phyloP scores from a whole-genome alignment of 2,797 vertebrate species.

The Tokudaia tokunoshimensis region DNA sequence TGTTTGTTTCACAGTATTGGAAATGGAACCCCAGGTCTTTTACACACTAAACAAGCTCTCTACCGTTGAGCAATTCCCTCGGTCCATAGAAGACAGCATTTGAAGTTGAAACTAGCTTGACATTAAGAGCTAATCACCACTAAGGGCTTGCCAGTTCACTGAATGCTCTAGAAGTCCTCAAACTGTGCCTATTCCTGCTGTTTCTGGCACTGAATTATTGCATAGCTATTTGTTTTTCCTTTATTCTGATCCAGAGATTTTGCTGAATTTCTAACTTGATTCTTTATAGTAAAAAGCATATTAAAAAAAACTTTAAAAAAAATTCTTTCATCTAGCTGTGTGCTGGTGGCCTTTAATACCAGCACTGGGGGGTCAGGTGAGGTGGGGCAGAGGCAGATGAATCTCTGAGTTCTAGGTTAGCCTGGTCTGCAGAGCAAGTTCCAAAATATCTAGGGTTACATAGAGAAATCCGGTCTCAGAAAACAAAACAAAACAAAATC shows the following conservation, averaged over 20 bases:
- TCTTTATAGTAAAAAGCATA: slow-evolving; percentile 56
- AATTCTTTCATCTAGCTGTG: not conserved
- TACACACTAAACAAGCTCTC: not conserved
- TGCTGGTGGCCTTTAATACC: not conserved
- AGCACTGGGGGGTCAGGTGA: too few species aligned
- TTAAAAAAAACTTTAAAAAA: not conserved
- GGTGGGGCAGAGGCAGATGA: not conserved
- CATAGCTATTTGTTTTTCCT: slow-evolving; percentile 49
- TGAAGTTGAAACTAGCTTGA: not conserved
- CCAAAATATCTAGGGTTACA: not conserved
- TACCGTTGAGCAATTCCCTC: too few species aligned
- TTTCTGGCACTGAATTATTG: slow-evolving; percentile 31
- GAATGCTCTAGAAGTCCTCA: not conserved
- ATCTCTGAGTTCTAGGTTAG: not conserved
- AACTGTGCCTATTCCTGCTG: not conserved
- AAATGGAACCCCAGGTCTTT: not conserved
- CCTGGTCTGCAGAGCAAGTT: not conserved
- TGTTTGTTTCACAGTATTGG: not conserved
- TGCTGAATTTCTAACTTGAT: slow-evolving; percentile 58
- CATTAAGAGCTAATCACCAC: not conserved
- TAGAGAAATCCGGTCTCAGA: not conserved
- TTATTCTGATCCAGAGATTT: slow-evolving; percentile 27
- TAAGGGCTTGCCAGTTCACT: not conserved
- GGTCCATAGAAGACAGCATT: not conserved
- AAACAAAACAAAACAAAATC: not conserved